Evolutionary conservation across 1,140 invertebrate genomes (phyloP).

Genomic region (Rhizoglyphus robini): DNA sequence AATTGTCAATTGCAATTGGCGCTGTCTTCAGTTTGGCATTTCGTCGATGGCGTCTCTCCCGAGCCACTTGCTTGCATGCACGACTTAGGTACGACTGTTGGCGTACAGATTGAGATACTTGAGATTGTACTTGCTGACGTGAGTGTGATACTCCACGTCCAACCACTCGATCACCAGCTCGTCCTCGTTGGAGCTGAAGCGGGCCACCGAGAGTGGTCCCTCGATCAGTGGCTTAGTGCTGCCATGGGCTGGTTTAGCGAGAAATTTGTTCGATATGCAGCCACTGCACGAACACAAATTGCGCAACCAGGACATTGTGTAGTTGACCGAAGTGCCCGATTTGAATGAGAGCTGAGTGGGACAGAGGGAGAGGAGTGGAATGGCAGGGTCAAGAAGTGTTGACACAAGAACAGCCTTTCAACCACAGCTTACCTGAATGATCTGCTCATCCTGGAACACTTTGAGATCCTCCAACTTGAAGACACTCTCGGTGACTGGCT

Average conservation of each 20-base stretch:
- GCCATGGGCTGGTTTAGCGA: neutral
- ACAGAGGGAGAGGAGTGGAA: neutral
- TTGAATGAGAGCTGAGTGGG: neutral
- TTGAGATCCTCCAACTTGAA: neutral
- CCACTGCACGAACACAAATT: neutral
- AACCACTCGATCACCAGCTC: neutral
- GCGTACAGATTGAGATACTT: neutral
- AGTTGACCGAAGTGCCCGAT: slow-evolving; percentile 10
- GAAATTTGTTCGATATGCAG: neutral
- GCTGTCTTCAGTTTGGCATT: too few species aligned
- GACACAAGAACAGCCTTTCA: neutral
- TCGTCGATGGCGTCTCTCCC: too few species aligned
- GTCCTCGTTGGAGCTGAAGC: neutral
- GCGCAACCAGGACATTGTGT: slow-evolving; percentile 7
- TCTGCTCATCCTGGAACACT: slow-evolving; percentile 6
- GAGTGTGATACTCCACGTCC: neutral
- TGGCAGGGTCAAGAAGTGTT: neutral
- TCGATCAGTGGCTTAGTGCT: neutral
- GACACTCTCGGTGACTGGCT: neutral
- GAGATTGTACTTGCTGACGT: neutral
- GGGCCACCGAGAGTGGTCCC: neutral
- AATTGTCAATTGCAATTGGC: too few species aligned
- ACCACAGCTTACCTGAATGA: neutral
- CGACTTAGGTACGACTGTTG: too few species aligned
- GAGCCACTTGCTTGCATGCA: too few species aligned